Evolutionary conservation across 2,888 invertebrate genomes (phyloP).

Genomic region (Xanthia icteritia): DNA sequence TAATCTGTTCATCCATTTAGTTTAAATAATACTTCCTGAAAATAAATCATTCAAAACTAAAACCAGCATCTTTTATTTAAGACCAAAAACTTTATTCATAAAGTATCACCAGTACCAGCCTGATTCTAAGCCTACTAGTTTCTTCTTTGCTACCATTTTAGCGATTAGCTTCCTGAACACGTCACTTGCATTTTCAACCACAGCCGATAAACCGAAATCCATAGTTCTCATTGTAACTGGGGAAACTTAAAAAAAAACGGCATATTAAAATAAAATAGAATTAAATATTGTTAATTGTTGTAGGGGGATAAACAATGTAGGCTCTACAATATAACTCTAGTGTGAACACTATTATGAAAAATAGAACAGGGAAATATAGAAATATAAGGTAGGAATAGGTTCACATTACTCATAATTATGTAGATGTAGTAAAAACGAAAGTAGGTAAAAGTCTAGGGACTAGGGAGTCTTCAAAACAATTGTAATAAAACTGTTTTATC

Average conservation of each 20-base stretch:
- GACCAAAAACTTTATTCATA: constrained; percentile 38
- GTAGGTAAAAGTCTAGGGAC: not conserved
- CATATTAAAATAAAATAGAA: too few relatives aligned
- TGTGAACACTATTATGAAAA: too few relatives aligned
- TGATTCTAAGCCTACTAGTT: constrained; percentile 73
- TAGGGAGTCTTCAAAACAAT: not conserved
- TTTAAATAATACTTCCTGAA: not conserved
- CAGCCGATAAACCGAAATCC: constrained; percentile 70
- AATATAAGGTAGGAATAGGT: too few relatives aligned
- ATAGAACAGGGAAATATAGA: too few relatives aligned
- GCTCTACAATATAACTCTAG: too few relatives aligned
- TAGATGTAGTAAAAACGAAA: not conserved
- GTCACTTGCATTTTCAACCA: constrained; percentile 72
- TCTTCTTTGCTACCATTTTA: constrained; percentile 75
- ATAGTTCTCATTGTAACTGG: constrained; percentile 35
- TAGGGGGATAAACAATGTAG: too few relatives aligned
- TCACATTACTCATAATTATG: too few relatives aligned
- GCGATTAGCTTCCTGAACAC: constrained; percentile 74
- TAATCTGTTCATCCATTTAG: not conserved
- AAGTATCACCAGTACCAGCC: constrained; percentile 72
- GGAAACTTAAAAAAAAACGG: constrained; percentile 30
- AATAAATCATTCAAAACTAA: not conserved
- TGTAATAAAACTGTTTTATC: not conserved
- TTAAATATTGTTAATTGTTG: too few relatives aligned
- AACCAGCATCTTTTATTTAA: not conserved